Evolutionary conservation across 2,888 invertebrate species (phyloP).

Genomic region (Phrixothrix hirtus): DNA sequence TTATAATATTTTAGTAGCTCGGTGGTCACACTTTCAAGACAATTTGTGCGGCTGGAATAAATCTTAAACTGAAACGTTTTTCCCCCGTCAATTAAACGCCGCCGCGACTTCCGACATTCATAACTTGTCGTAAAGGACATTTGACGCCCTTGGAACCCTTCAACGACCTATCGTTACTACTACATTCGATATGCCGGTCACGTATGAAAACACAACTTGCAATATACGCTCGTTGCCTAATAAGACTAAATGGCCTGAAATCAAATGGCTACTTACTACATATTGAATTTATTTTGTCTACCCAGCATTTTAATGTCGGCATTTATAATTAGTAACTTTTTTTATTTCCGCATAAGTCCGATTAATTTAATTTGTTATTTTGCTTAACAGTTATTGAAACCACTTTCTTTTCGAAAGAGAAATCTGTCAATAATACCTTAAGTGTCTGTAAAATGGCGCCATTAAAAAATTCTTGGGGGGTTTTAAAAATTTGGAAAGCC

Average conservation of each 20-base stretch:
- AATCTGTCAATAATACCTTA: background rate
- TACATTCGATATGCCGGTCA: conserved; percentile 29
- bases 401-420: conserved; percentile 8
- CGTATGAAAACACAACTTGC: conserved; percentile 32
- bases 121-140: conserved; percentile 34
- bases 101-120: conserved; percentile 17
- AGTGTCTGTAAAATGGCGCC: background rate
- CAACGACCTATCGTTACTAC: conserved; percentile 21
- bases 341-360: background rate
- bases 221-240: conserved; percentile 30
- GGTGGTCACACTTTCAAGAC: conserved; percentile 5
- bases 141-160: conserved; percentile 32
- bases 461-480: too few species aligned
- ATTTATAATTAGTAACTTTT: background rate
- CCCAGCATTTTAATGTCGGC: conserved; percentile 14
- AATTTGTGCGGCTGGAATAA: background rate
- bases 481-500: too few species aligned
- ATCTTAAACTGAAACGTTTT: background rate
- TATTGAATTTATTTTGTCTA: conserved; percentile 14
- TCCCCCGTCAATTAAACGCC: background rate
- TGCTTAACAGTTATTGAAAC: too few species aligned
- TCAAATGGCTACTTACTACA: conserved; percentile 18
- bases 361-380: too few species aligned
- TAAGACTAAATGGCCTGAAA: conserved; percentile 24
- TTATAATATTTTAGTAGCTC: conserved; percentile 34